Base-by-base conservation (phyloP, 2,113 vertebrate species). In the Tachycineta bicolor region DNA sequence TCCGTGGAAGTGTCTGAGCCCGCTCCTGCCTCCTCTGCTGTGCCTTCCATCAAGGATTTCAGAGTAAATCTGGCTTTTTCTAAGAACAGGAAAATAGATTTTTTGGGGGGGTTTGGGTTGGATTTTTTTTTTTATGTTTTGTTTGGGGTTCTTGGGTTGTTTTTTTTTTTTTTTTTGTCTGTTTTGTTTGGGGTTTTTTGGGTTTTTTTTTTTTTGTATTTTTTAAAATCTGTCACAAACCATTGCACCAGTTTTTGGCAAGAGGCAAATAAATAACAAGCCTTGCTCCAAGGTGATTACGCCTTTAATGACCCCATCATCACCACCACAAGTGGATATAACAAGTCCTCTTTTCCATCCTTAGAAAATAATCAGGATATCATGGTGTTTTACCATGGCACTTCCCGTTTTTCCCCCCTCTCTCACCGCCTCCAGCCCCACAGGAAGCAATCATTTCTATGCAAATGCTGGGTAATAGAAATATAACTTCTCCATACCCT, bases 361-460 rank as follows among this genome's bases (percentile, higher is more conserved):
- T 67, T 70, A 63, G 82, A 31, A 75, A 83, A 46, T 63, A 83
- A 90, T 70, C 67, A 90, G 1, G 2, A 29, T n/a, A 23, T 37
- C 28, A 1, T 44, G 82, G 39, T 83, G 70, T 77, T 90, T 86
- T 76, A 83, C 70, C 62, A 34, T 4, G 5, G 22, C 53, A 46
- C 22, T 37, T 31, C 46, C 29, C 79, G 39, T 39, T 55, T 55
- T 39, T 64, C 25, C 25, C 1, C 25, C 2, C 16, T 86, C 50
- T 56, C 49, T 47, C 69, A 31, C 41, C 5, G 11, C 56, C 85
- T 52, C 64, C 46, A 69, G 39, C 78, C 95, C 75, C 67, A 83
- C 8, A 91, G 80, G 88, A 89, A 68, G 14, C 58, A 87, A 81
- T 79, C 28, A 85, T 94, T 89, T 92, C 88, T 50, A 78, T 88